phyloP scores from a whole-genome alignment of 1,140 invertebrate genomes.

The Trialeurodes vaporariorum region DNA sequence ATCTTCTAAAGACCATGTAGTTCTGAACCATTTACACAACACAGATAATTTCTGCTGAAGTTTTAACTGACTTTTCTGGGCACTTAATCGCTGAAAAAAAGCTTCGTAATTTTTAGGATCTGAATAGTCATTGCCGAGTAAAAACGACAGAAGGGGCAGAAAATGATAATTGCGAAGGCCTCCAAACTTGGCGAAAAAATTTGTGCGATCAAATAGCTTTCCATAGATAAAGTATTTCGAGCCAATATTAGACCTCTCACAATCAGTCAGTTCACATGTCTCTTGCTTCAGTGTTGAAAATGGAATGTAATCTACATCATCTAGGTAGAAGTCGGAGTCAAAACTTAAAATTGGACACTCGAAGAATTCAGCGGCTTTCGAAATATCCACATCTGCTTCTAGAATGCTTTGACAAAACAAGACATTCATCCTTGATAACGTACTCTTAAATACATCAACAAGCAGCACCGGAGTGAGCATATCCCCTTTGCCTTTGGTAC shows the following conservation, averaged over 20 bases:
- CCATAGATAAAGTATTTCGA: constrained; percentile 50
- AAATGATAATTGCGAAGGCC: background rate
- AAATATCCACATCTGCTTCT: constrained; percentile 77
- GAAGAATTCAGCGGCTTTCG: constrained; percentile 49
- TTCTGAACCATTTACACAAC: background rate
- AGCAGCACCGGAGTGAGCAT: constrained; percentile 51
- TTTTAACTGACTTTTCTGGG: background rate
- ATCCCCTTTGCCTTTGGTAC: background rate
- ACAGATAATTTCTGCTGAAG: background rate
- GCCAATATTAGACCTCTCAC: constrained; percentile 21
- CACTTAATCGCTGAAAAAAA: background rate
- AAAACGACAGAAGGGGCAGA: constrained; percentile 54
- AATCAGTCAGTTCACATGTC: constrained; percentile 15
- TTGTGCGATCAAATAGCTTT: constrained; percentile 50
- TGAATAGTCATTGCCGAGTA: constrained; percentile 80
- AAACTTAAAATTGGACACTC: constrained; percentile 74
- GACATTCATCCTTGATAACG: constrained; percentile 48
- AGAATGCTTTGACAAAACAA: constrained; percentile 57
- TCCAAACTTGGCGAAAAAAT: background rate
- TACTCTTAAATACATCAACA: constrained; percentile 55
- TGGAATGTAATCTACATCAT: constrained; percentile 67
- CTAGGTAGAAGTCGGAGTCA: constrained; percentile 87
- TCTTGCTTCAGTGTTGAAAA: constrained; percentile 47
- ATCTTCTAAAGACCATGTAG: background rate
- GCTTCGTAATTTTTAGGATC: constrained; percentile 35